Percentiles rank a stretch among this genome's conserved stretches.
phyloP scores from a whole-genome alignment of 2,113 vertebrate genomes.

The Pseudopipra pipra region DNA sequence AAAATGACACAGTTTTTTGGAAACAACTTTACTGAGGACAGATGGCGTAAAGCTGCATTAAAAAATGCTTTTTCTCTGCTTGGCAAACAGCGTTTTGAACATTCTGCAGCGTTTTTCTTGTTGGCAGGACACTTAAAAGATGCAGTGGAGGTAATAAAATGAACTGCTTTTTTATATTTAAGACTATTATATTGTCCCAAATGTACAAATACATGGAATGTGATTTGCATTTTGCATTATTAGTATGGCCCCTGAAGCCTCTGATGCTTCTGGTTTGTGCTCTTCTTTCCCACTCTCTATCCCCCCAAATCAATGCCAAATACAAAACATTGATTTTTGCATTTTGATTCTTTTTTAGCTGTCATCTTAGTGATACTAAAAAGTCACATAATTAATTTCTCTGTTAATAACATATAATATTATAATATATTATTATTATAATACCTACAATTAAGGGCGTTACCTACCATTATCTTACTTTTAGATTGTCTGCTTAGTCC shows the following conservation, averaged over 20 bases:
- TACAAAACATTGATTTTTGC: neutral
- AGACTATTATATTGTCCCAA: neutral
- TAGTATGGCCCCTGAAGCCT: neutral
- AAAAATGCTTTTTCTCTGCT: slow-evolving; percentile 97
- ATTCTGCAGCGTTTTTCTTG: slow-evolving; percentile 96
- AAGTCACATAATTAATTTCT: neutral
- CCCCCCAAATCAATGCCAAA: neutral
- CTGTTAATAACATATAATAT: too few relatives aligned
- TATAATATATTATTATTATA: too few relatives aligned
- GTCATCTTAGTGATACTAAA: neutral
- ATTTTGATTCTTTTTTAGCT: neutral
- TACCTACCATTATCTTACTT: neutral
- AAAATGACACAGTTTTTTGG: slow-evolving; percentile 99
- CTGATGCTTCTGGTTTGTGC: neutral
- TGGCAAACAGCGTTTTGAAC: slow-evolving; percentile 96
- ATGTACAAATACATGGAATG: neutral
- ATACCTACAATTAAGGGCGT: neutral
- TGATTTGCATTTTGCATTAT: neutral
- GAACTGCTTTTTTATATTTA: neutral
- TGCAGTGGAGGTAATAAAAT: slow-evolving; percentile 89
- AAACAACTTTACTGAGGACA: slow-evolving; percentile 93
- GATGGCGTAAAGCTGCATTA: slow-evolving; percentile 95
- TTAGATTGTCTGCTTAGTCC: neutral
- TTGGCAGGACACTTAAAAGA: slow-evolving; percentile 94
- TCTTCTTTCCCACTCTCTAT: fast-evolving